phyloP scores from a whole-genome alignment of 2,888 invertebrate genomes.

The Monoplex corrugatus region DNA sequence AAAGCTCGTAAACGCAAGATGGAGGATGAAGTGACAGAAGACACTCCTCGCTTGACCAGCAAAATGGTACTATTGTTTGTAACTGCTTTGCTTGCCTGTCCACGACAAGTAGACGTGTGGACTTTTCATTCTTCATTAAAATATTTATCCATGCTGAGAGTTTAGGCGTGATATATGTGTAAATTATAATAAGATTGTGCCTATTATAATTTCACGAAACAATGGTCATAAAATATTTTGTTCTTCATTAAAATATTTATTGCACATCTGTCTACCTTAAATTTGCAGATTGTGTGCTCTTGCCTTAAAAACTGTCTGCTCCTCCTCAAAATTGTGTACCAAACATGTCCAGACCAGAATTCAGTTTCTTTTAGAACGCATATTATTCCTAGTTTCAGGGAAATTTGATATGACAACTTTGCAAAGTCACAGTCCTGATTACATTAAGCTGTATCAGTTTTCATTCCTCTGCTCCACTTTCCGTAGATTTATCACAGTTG shows the following conservation, averaged over 20 bases:
- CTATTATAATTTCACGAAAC: background rate
- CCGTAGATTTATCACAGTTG: too few relatives aligned
- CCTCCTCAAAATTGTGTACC: too few relatives aligned
- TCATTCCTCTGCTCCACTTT: too few relatives aligned
- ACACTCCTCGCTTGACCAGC: conserved; percentile 65
- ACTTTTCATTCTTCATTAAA: background rate
- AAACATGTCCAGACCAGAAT: too few relatives aligned
- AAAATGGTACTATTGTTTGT: conserved; percentile 71
- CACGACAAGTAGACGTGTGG: background rate
- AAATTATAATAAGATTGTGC: background rate
- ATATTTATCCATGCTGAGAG: background rate
- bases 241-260: background rate
- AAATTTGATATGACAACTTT: too few relatives aligned
- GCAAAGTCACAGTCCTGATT: too few relatives aligned
- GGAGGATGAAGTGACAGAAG: conserved; percentile 23
- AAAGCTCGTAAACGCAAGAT: conserved; percentile 28
- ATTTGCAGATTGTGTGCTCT: too few relatives aligned
- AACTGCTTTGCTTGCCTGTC: background rate
- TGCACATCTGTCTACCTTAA: too few relatives aligned
- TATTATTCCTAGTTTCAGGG: too few relatives aligned
- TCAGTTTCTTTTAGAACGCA: too few relatives aligned
- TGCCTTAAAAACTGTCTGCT: too few relatives aligned
- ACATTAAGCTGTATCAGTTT: too few relatives aligned
- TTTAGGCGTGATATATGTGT: background rate
- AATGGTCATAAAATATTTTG: background rate